These are phyloP conservation scores for Adelphocoris suturalis DNA, from an alignment of 2,888 invertebrate species.

Conservation along the genomic window DNA sequence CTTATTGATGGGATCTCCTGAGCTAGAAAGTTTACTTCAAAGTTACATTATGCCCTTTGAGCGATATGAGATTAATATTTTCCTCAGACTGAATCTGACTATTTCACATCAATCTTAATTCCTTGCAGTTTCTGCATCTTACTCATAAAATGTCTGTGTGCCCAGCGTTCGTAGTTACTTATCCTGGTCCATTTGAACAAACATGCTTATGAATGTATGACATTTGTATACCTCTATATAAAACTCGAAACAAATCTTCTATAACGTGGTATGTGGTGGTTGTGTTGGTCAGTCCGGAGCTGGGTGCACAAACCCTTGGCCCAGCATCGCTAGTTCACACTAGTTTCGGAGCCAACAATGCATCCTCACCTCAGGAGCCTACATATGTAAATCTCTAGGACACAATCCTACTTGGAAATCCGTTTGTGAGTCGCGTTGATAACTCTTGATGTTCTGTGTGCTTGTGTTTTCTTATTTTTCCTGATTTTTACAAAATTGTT, in stretches of 20 bases:
- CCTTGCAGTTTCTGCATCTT: no score
- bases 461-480: slow-evolving; percentile 73
- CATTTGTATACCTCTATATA: not conserved
- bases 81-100: no score
- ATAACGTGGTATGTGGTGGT: slow-evolving; percentile 55
- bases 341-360: slow-evolving; percentile 76
- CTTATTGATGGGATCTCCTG: no score
- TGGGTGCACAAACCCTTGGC: slow-evolving; percentile 75
- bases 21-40: no score
- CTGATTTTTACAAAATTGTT: slow-evolving; percentile 75
- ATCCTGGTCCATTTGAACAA: no score
- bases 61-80: no score
- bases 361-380: slow-evolving; percentile 85
- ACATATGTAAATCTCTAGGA: slow-evolving; percentile 95
- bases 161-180: no score
- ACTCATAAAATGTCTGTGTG: no score
- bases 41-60: no score
- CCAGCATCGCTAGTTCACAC: slow-evolving; percentile 76
- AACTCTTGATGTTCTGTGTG: slow-evolving; percentile 73
- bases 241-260: not conserved
- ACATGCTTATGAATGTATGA: not conserved
- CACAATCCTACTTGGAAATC: slow-evolving; percentile 74
- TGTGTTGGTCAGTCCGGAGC: slow-evolving; percentile 76
- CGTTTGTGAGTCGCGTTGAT: slow-evolving; percentile 76
- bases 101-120: no score